Conservation (phyloP, 1,140 invertebrate genomes). For the Epicauta chinensis region DNA sequence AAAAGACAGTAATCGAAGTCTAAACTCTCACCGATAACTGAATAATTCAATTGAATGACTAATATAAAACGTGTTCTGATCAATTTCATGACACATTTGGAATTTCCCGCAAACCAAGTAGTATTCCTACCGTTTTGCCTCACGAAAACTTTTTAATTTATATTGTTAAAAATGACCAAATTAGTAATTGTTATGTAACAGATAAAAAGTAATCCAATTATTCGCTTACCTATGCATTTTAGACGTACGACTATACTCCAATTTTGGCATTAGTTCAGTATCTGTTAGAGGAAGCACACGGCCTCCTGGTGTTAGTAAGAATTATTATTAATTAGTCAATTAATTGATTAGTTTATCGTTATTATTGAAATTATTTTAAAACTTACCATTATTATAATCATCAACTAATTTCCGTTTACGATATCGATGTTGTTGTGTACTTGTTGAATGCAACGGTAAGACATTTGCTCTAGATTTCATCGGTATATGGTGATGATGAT, state of each 20-base stretch:
- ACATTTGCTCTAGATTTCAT: conserved; percentile 12
- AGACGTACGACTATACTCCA: conserved; percentile 9
- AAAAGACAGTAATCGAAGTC: too few species aligned
- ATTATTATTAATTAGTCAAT: conserved; percentile 6
- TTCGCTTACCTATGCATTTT: conserved; percentile 18
- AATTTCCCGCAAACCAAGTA: too few species aligned
- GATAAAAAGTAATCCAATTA: too few species aligned
- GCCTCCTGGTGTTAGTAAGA: conserved; percentile 8
- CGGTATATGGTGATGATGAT: conserved; percentile 6
- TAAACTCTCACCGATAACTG: too few species aligned
- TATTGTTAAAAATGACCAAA: background rate
- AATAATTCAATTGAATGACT: too few species aligned
- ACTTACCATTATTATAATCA: conserved; percentile 6
- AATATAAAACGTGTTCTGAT: too few species aligned
- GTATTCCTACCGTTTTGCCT: too few species aligned
- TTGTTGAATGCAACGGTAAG: conserved; percentile 15
- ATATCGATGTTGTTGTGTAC: conserved; percentile 13
- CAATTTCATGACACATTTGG: too few species aligned
- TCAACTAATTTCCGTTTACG: conserved; percentile 23
- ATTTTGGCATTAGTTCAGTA: conserved; percentile 7
- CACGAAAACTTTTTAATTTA: too few species aligned
- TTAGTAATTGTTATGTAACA: background rate
- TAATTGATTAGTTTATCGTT: background rate
- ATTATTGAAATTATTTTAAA: too few species aligned
- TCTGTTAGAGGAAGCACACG: conserved; percentile 18